Conservation (phyloP, 2,888 invertebrate species). For the Phortica magna region DNA sequence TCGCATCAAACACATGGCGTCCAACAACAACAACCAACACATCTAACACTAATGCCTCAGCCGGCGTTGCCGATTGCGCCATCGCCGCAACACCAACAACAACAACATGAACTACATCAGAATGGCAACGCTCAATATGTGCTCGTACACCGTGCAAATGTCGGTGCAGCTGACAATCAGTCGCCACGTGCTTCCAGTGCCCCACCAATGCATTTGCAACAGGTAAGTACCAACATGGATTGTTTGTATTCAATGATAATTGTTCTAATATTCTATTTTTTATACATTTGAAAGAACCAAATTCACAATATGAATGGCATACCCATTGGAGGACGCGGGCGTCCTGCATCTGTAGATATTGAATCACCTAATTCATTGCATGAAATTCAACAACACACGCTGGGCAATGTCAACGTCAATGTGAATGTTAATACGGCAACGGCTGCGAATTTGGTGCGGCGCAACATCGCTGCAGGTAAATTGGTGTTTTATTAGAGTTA, state of each 20-base stretch:
- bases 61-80: constrained; percentile 44
- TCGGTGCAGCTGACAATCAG: constrained; percentile 81
- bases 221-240: constrained; percentile 59
- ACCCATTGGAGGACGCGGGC: constrained; percentile 80
- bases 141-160: constrained; percentile 86
- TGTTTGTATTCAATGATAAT: not conserved
- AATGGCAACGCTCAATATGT: constrained; percentile 86
- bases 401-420: constrained; percentile 69
- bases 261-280: not conserved
- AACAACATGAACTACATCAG: constrained; percentile 72
- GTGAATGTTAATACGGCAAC: constrained; percentile 67
- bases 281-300: constrained; percentile 66
- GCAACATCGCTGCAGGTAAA: constrained; percentile 78
- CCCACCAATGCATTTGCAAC: constrained; percentile 86
- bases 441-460: constrained; percentile 69
- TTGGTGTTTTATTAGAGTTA: constrained; percentile 72
- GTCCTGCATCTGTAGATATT: constrained; percentile 84
- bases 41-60: constrained; percentile 49
- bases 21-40: constrained; percentile 57
- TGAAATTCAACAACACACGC: constrained; percentile 75
- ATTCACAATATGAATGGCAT: constrained; percentile 77
- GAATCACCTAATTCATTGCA: constrained; percentile 75
- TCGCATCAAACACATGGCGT: constrained; percentile 42
- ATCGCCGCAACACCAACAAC: constrained; percentile 54
- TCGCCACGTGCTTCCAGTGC: constrained; percentile 92